These are phyloP conservation scores for Oreochromis tanganicae DNA, from an alignment of 2,113 vertebrate species.

Conservation along the genomic window DNA sequence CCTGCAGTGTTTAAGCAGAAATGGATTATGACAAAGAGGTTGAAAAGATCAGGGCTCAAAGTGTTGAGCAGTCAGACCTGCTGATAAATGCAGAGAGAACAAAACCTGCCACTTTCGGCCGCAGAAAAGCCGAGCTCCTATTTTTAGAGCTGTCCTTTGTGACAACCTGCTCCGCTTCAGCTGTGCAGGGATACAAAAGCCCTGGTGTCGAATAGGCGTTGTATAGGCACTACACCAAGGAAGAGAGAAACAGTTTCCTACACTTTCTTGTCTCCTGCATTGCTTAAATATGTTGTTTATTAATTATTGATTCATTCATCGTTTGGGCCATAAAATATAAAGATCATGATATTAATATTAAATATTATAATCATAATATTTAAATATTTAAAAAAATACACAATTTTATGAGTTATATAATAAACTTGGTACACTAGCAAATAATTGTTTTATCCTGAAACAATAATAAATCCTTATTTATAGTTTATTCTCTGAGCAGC, in stretches of 20 bases:
- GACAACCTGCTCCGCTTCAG: conserved; percentile 57
- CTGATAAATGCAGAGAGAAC: conserved; percentile 22
- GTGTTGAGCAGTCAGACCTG: conserved; percentile 18
- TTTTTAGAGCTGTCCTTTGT: conserved; percentile 73
- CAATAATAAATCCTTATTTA: neutral
- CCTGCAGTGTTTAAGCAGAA: neutral
- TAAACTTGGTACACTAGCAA: neutral
- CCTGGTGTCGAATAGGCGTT: conserved; percentile 2
- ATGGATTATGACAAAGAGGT: neutral
- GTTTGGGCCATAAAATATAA: neutral
- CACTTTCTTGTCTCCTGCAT: neutral
- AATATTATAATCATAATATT: neutral
- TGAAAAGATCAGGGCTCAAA: conserved; percentile 20
- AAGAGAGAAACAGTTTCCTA: neutral
- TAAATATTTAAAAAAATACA: neutral
- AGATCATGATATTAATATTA: neutral
- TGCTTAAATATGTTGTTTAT: neutral
- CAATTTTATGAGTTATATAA: neutral
- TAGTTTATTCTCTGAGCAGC: neutral
- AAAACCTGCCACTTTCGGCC: conserved; percentile 61
- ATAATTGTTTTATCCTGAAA: neutral
- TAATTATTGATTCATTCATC: rapidly evolving
- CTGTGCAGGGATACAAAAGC: conserved; percentile 46
- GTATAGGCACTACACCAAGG: neutral
- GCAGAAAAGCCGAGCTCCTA: conserved; percentile 58